Percentiles rank a stretch among this genome's conserved stretches.
Evolutionary conservation across 2,888 invertebrate genomes (phyloP).

Genomic region (Dryadula phaetusa): DNA sequence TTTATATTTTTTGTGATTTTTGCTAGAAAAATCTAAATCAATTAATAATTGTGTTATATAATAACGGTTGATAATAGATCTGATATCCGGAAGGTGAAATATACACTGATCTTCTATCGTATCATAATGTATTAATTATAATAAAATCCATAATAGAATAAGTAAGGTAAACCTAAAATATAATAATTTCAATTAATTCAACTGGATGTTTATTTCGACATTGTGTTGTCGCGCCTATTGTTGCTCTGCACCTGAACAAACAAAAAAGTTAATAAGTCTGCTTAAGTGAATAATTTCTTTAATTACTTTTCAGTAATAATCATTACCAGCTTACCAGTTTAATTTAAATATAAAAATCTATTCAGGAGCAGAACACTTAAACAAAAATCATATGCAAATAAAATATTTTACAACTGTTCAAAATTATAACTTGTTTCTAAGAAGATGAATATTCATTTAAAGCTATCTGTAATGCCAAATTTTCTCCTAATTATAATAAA

Average conservation of each 20-base stretch:
- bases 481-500: slow-evolving; percentile 37
- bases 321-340: background rate
- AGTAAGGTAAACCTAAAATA: background rate
- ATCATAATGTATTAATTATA: background rate
- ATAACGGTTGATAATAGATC: too few species aligned
- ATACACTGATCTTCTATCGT: too few species aligned
- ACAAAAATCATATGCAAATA: slow-evolving; percentile 24
- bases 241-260: slow-evolving; percentile 45
- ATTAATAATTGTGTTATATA: too few species aligned
- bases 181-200: background rate
- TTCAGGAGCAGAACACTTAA: background rate
- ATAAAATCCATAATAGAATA: background rate
- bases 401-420: slow-evolving; percentile 11
- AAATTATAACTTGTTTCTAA: slow-evolving; percentile 27
- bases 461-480: slow-evolving; percentile 18
- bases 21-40: too few species aligned
- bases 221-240: slow-evolving; percentile 26
- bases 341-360: background rate
- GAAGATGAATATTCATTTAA: slow-evolving; percentile 35
- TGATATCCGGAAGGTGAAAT: too few species aligned
- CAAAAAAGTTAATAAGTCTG: slow-evolving; percentile 43
- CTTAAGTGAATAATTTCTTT: slow-evolving; percentile 46
- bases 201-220: slow-evolving; percentile 31
- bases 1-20: too few species aligned
- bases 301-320: slow-evolving; percentile 30